Percentiles rank a stretch among this genome's conserved stretches.
phyloP scores from a whole-genome alignment of 2,113 vertebrate genomes.

The Daphoenositta chrysoptera region DNA sequence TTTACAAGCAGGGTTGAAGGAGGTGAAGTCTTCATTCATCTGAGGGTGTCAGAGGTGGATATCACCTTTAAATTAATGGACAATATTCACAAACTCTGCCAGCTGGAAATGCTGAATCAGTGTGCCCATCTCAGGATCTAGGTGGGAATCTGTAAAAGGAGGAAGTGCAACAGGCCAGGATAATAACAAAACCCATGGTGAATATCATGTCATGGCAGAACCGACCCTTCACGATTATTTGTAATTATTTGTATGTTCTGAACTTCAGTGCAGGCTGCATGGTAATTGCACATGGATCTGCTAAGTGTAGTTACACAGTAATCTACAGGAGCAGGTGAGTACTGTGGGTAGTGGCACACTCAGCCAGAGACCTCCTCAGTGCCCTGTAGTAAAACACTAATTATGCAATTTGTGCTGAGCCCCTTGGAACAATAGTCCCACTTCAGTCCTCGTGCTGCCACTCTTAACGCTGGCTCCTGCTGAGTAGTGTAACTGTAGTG shows the following conservation, averaged over 20 bases:
- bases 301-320: conserved; percentile 40
- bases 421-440: background rate
- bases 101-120: background rate
- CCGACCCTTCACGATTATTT: background rate
- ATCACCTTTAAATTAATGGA: background rate
- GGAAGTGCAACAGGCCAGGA: background rate
- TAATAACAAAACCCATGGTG: background rate
- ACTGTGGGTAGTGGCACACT: background rate
- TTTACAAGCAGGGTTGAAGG: background rate
- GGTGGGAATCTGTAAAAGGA: background rate
- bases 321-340: conserved; percentile 24
- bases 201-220: background rate
- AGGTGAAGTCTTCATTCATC: background rate
- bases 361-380: background rate
- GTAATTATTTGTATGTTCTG: conserved; percentile 46
- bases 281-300: conserved; percentile 34
- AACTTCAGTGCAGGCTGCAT: conserved; percentile 43
- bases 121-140: background rate
- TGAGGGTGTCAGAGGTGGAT: background rate
- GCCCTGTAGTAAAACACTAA: background rate
- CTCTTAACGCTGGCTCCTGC: background rate
- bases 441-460: background rate
- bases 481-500: background rate
- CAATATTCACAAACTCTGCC: background rate
- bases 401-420: background rate